phyloP scores from a whole-genome alignment of 2,888 invertebrate genomes.

The Drepana falcataria region DNA sequence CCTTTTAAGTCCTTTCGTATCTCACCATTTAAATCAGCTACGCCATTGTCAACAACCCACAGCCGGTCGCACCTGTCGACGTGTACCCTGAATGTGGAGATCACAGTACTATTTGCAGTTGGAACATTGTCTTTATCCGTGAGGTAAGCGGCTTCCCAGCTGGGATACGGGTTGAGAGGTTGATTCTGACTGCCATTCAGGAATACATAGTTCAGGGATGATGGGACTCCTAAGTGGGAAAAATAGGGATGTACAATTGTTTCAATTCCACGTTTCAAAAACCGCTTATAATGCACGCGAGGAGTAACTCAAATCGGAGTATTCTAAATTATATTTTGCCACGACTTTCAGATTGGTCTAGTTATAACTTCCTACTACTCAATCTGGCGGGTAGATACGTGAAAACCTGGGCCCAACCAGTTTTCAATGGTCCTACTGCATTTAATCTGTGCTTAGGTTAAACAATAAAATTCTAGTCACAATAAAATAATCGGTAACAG shows the following conservation, averaged over 20 bases:
- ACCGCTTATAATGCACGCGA: conserved; percentile 16
- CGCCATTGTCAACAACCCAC: conserved; percentile 89
- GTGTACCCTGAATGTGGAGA: conserved; percentile 83
- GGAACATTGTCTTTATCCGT: conserved; percentile 50
- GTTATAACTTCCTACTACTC: not conserved
- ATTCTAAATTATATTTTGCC: not conserved
- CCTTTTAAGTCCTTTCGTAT: no score
- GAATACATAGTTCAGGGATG: conserved; percentile 72
- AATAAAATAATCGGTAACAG: not conserved
- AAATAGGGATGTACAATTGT: conserved; percentile 63
- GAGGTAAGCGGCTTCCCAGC: conserved; percentile 86
- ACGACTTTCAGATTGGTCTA: not conserved
- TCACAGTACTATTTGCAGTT: conserved; percentile 75
- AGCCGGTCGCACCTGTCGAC: conserved; percentile 85
- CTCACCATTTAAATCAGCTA: conserved; percentile 82
- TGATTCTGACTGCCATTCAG: conserved; percentile 81
- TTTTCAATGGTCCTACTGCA: no score
- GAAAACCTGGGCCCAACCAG: conserved; percentile 36
- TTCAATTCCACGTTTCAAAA: no score
- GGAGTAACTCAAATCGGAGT: not conserved
- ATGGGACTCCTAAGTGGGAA: conserved; percentile 39
- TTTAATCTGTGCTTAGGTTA: no score
- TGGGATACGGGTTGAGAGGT: conserved; percentile 84
- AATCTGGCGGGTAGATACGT: no score
- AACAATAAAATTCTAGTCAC: no score